A percentile compares a stretch with the other conserved stretches of the same genome.
These are phyloP conservation scores for Sterna hirundo DNA, from an alignment of 2,113 vertebrate species.

Conservation along the genomic window DNA sequence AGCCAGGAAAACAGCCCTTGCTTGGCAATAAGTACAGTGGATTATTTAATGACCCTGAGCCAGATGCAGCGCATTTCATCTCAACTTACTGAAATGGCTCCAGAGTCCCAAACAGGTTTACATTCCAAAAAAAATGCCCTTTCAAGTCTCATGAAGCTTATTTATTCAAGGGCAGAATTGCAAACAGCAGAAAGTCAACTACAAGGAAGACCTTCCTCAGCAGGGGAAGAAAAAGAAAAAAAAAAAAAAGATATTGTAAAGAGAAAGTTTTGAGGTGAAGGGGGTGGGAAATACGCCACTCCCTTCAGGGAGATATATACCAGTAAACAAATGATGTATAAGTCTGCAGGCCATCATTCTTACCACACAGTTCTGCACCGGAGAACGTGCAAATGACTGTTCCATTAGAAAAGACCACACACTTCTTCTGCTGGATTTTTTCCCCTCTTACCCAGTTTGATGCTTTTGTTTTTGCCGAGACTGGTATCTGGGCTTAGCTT, in stretches of 20 bases:
- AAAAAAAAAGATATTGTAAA: neutral
- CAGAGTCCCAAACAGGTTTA: constrained; percentile 31
- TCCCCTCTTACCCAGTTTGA: constrained; percentile 28
- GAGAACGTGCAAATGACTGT: constrained; percentile 19
- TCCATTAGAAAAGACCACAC: constrained; percentile 26
- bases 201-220: neutral
- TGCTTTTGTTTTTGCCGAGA: constrained; percentile 53
- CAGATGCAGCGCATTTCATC: constrained; percentile 33
- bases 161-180: constrained; percentile 3
- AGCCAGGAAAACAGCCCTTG: constrained; percentile 2
- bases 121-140: neutral
- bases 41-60: constrained; percentile 8
- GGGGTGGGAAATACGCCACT: neutral
- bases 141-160: constrained; percentile 10
- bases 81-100: neutral
- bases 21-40: neutral
- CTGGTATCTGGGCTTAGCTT: constrained; percentile 61
- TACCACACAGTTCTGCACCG: neutral
- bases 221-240: neutral
- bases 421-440: neutral
- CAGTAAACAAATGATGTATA: constrained; percentile 13
- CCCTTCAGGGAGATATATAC: constrained; percentile 20
- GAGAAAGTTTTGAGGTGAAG: constrained; percentile 29
- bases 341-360: constrained; percentile 40
- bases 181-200: neutral